Evolutionary conservation across 2,797 vertebrate species (phyloP).

Genomic region (Rhinoraja longicauda): DNA sequence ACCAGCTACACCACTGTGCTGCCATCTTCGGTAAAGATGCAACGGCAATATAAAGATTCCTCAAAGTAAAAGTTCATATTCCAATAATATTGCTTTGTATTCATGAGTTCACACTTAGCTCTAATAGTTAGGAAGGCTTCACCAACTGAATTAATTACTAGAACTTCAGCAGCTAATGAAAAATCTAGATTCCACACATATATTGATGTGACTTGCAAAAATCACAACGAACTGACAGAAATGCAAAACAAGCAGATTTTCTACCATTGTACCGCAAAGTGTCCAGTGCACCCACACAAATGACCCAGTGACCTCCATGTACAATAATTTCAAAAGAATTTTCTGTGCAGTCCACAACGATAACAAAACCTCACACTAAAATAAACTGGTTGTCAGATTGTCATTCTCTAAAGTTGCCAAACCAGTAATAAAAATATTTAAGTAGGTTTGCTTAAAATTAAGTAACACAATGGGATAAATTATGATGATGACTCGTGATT

Average conservation of each 20-base stretch:
- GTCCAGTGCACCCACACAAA: constrained; percentile 13
- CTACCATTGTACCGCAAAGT: background rate
- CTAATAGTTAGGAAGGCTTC: background rate
- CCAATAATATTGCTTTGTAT: background rate
- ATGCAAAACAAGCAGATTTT: background rate
- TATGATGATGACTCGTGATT: background rate
- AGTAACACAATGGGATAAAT: background rate
- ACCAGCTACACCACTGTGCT: too few relatives aligned
- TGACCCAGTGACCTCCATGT: background rate
- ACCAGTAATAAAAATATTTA: background rate
- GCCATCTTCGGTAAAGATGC: background rate
- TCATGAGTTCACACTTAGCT: background rate
- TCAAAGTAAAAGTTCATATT: background rate
- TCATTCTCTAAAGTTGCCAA: background rate
- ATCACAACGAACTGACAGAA: background rate
- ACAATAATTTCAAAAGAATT: constrained; percentile 3
- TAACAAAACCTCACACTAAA: constrained; percentile 17
- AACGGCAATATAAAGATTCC: background rate
- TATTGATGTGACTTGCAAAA: background rate
- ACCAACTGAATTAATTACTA: background rate
- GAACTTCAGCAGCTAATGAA: background rate
- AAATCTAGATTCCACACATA: background rate
- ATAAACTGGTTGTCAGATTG: background rate
- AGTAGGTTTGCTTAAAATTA: background rate
- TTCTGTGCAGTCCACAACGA: background rate